Evolutionary conservation across 2,797 vertebrate species (phyloP).

Genomic region (Ptychadena robeensis): DNA sequence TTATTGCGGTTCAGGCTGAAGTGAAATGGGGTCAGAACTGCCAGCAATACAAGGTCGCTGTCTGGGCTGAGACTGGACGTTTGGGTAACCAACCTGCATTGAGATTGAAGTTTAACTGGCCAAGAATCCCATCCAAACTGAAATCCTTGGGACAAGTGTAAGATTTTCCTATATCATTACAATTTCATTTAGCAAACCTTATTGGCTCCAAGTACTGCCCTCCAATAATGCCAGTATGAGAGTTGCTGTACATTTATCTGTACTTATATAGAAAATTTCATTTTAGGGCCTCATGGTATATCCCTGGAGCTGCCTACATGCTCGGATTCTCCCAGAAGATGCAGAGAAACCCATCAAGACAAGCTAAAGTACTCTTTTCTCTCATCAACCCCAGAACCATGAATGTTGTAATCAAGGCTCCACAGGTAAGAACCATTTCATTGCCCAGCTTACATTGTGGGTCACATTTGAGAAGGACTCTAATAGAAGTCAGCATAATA

Average conservation of each 20-base stretch:
- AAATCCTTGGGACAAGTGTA: conserved; percentile 72
- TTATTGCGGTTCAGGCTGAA: conserved; percentile 70
- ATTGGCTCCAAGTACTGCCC: too few species aligned
- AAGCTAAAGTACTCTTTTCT: conserved; percentile 73
- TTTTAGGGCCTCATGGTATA: conserved; percentile 71
- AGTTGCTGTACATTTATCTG: too few species aligned
- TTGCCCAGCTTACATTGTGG: neutral
- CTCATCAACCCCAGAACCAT: conserved; percentile 66
- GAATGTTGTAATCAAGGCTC: conserved; percentile 69
- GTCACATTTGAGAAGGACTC: too few species aligned
- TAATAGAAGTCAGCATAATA: too few species aligned
- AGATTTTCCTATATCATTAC: conserved; percentile 41
- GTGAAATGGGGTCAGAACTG: conserved; percentile 81
- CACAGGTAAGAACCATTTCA: conserved; percentile 67
- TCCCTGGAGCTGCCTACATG: conserved; percentile 65
- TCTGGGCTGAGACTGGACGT: conserved; percentile 77
- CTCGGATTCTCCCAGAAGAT: conserved; percentile 68
- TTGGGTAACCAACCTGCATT: conserved; percentile 75
- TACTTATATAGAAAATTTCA: conserved; percentile 8
- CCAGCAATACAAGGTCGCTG: conserved; percentile 73
- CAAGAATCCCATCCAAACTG: conserved; percentile 73
- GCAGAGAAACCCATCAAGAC: conserved; percentile 70
- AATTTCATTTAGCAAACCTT: too few species aligned
- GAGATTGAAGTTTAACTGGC: conserved; percentile 78
- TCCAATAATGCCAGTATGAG: too few species aligned